Percentiles rank a stretch among this genome's conserved stretches.
Conservation (phyloP, 2,113 vertebrate genomes). For the Lates calcarifer region DNA sequence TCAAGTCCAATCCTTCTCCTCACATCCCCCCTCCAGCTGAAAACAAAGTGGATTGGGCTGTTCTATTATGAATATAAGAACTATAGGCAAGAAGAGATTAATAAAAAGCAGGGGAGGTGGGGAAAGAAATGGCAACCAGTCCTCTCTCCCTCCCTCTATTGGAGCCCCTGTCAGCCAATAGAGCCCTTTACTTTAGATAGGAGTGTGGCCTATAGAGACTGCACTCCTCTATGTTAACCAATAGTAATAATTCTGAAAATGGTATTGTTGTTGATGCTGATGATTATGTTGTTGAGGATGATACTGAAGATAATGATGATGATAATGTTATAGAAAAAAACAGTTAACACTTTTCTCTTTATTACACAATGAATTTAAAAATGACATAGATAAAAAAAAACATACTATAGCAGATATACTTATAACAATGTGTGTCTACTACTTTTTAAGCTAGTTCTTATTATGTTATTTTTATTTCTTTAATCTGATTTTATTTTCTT, state of each 20-base stretch:
- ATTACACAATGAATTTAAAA: constrained; percentile 74
- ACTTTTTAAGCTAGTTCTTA: constrained; percentile 71
- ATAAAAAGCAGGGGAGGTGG: constrained; percentile 1
- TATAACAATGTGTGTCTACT: constrained; percentile 75
- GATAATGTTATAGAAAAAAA: constrained; percentile 58
- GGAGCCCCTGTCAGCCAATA: constrained; percentile 57
- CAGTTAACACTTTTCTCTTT: constrained; percentile 72
- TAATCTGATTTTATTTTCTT: constrained; percentile 51
- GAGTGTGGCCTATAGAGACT: constrained; percentile 55
- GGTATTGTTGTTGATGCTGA: constrained; percentile 38
- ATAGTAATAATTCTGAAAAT: constrained; percentile 75
- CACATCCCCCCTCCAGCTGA: constrained; percentile 16
- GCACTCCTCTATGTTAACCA: constrained; percentile 64
- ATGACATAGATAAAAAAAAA: constrained; percentile 58
- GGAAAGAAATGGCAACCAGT: constrained; percentile 14
- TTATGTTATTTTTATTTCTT: constrained; percentile 56
- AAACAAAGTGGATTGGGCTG: constrained; percentile 12
- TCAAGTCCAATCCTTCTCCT: constrained; percentile 29
- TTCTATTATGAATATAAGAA: neutral
- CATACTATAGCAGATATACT: constrained; percentile 76
- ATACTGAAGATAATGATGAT: constrained; percentile 47
- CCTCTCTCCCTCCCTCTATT: constrained; percentile 65
- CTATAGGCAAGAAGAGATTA: constrained; percentile 42
- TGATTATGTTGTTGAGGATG: constrained; percentile 35
- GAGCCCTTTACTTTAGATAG: constrained; percentile 75